phyloP scores from a whole-genome alignment of 1,140 invertebrate species.

The Drosophila setifemur region DNA sequence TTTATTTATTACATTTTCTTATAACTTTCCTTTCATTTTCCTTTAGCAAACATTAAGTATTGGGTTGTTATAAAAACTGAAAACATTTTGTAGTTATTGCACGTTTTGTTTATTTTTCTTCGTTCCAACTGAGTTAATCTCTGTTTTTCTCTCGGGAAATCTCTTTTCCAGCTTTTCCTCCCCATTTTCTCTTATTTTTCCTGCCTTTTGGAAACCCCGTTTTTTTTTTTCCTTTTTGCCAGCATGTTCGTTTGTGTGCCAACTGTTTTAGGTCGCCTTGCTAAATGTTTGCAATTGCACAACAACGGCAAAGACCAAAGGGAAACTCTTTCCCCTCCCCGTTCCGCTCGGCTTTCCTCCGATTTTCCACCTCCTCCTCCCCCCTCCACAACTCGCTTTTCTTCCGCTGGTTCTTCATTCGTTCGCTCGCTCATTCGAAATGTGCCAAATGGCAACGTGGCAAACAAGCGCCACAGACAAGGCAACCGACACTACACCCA shows the following conservation, averaged over 20 bases:
- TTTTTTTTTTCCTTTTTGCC: not conserved
- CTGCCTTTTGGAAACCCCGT: not conserved
- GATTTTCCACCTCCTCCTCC: not conserved
- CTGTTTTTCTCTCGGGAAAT: not conserved
- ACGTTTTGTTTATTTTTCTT: too few species aligned
- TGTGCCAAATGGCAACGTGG: constrained; percentile 58
- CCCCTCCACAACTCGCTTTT: not conserved
- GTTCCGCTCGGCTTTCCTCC: not conserved
- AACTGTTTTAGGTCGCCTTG: constrained; percentile 46
- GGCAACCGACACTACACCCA: constrained; percentile 22
- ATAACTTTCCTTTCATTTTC: too few species aligned
- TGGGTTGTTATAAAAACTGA: too few species aligned
- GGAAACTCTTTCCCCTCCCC: not conserved
- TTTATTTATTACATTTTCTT: too few species aligned
- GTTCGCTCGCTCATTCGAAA: constrained; percentile 38
- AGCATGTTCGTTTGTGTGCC: constrained; percentile 31
- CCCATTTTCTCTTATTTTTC: not conserved
- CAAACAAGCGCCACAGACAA: constrained; percentile 52
- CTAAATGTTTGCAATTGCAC: constrained; percentile 48
- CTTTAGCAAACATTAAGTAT: too few species aligned
- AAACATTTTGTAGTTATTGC: too few species aligned
- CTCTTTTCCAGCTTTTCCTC: not conserved
- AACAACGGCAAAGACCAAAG: constrained; percentile 34
- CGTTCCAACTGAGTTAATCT: too few species aligned
- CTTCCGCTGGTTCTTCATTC: constrained; percentile 21